Conservation (phyloP, 53 echinoderm and acorn worm genomes). For the Stichopus horrens region DNA sequence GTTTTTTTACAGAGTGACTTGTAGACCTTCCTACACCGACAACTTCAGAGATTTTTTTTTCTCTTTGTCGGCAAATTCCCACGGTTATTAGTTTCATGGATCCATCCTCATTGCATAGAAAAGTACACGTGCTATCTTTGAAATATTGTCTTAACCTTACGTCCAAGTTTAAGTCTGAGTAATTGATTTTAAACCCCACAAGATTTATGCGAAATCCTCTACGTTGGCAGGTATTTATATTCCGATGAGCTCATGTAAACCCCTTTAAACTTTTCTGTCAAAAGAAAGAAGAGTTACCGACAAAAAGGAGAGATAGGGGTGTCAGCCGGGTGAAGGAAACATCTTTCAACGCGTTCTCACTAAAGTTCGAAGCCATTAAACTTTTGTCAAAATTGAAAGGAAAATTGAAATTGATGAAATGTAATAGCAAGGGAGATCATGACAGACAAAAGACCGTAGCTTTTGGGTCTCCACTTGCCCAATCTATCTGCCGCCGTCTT, state of each 20-base stretch:
- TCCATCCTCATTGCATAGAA: not conserved
- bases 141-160: not conserved
- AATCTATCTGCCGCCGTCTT: constrained; percentile 32
- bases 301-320: not conserved
- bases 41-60: not conserved
- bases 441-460: constrained; percentile 1
- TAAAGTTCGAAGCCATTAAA: not conserved
- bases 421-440: not conserved
- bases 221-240: constrained; percentile 12
- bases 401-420: constrained; percentile 37
- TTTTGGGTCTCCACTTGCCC: not conserved
- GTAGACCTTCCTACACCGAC: not conserved
- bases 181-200: not conserved
- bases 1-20: no score
- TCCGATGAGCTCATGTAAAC: not conserved
- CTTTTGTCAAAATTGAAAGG: constrained; percentile 32
- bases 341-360: constrained; percentile 11
- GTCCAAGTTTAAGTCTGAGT: not conserved
- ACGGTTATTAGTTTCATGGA: not conserved
- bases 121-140: constrained; percentile 13
- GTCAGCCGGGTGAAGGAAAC: not conserved
- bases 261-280: constrained; percentile 9
- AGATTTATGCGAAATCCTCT: constrained; percentile 19
- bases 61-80: constrained; percentile 4
- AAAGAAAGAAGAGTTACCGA: not conserved